phyloP scores from a whole-genome alignment of 35 echinoderm and acorn worm species.

The Amphiura filiformis region DNA sequence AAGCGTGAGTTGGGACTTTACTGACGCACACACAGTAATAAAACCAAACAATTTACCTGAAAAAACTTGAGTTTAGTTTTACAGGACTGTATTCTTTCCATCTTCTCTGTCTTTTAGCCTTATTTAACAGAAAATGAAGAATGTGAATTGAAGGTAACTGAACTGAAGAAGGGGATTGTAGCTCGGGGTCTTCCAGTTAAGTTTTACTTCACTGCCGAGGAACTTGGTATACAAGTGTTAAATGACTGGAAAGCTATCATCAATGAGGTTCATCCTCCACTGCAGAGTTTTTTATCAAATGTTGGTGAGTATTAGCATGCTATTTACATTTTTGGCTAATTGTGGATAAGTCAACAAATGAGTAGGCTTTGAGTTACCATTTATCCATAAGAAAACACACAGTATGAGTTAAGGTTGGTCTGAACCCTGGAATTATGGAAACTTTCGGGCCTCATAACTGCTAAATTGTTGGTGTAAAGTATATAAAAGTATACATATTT shows the following conservation, averaged over 20 bases:
- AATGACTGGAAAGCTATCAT: conserved; percentile 89
- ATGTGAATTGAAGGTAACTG: conserved; percentile 62
- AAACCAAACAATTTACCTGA: no score
- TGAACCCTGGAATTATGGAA: no score
- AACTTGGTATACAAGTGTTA: conserved; percentile 72
- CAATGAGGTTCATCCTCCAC: conserved; percentile 68
- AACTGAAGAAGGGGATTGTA: conserved; percentile 78
- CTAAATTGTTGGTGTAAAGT: no score
- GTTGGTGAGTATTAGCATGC: conserved; percentile 53
- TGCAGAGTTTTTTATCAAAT: conserved; percentile 50
- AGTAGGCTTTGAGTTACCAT: conserved; percentile 59
- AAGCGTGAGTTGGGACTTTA: no score
- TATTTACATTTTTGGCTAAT: conserved; percentile 19
- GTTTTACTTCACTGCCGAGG: conserved; percentile 72
- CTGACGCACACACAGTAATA: no score
- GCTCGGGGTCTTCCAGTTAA: conserved; percentile 65
- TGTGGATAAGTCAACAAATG: conserved; percentile 71
- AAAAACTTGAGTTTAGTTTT: no score
- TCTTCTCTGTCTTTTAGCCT: background rate
- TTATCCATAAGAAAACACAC: no score
- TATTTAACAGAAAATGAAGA: conserved; percentile 57
- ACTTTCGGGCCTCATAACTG: no score
- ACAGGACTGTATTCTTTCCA: no score
- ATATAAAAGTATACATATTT: no score
- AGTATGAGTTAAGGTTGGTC: no score